Evolutionary conservation across 1,140 invertebrate species (phyloP), one percentile per base, ranked within the genome.

Genomic region (Brachionus calyciflorus): DNA sequence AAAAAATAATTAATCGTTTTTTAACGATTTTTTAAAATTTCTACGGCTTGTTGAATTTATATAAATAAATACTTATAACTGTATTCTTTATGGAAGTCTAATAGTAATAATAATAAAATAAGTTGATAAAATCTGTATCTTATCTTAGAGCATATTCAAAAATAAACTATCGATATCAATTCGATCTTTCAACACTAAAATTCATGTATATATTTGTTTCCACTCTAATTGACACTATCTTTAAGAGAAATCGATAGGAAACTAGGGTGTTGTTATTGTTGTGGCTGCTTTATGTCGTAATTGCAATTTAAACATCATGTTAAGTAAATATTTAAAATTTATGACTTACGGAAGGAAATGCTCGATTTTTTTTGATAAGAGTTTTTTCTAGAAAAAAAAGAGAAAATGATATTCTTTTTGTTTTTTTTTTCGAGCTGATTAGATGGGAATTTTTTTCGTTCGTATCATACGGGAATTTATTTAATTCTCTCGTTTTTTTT

Each of bases 51-150:
- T 1, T 28, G 37, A 60, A 60, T 17, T 30, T 17, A 28, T 17
- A 37, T 17, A 60, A 60, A 60, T 33, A 37, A 17, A n/a, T n/a
- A n/a, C n/a, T n/a, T n/a, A n/a, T n/a, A n/a, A n/a, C n/a, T n/a
- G n/a, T n/a, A n/a, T n/a, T n/a, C n/a, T n/a, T n/a, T n/a, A n/a
- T n/a, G n/a, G n/a, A n/a, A n/a, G n/a, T n/a, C n/a, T n/a, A n/a
- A n/a, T n/a, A n/a, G n/a, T n/a, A n/a, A n/a, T n/a, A n/a, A n/a
- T n/a, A n/a, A n/a, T n/a, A n/a, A n/a, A n/a, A n/a, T n/a, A 65
- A 65, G 40, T 44, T 44, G 40, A 65, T 65, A 65, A 65, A 44
- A 41, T 65, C 60, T 65, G 60, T 65, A 65, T 65, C 60, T 65
- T 65, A 65, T 65, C 60, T 65, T 28, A 19, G 33, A 33, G 33